Evolutionary conservation across 2,797 vertebrate genomes (phyloP), one percentile per base, ranked within the genome.

Genomic region (Aeoliscus strigatus): DNA sequence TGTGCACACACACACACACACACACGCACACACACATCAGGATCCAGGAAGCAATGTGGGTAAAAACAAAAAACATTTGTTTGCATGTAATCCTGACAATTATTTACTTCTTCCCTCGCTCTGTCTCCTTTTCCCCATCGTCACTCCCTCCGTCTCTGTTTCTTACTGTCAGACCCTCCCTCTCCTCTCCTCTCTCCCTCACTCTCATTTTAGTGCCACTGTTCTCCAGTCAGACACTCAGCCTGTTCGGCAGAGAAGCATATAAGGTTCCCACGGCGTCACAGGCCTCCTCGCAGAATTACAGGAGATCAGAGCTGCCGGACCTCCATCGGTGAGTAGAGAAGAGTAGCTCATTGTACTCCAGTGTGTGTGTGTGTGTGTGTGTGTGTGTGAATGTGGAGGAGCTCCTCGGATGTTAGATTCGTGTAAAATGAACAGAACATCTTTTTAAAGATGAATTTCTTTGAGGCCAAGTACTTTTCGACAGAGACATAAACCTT

Each of bases 151-250:
- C 26, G 39, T 31, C 30, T 24, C 26, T 25, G 8, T 24, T 23
- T 40, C 30, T 13, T 33, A n/a, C 27, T 54, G 13, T 46, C 46
- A 32, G 55, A 53, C 58, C 58, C 68, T 68, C 78, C 71, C 66
- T 60, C 13, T 29, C 14, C 52, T 34, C 24, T 56, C 49, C 39
- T 34, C 43, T 14, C 33, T 3, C 2, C 1, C 12, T 29, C 27
- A 39, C 29, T 42, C 34, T 64, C 56, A 59, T 42, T 44, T 52
- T 9, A 6, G 18, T 28, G 25, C 8, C 45, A 41, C 43, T 49
- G 13, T 35, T 51, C 14, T 50, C 24, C 17, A 39, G 30, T 9
- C 30, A 2, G 14, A 26, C 37, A 25, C 41, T 47, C 57, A 60
- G 37, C 55, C 17, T 25, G 46, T 44, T 64, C 70, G 23, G 31